Percentiles rank a stretch among this genome's conserved stretches.
Conservation (phyloP, 2,888 invertebrate species). For the Drosophila anomelani region DNA sequence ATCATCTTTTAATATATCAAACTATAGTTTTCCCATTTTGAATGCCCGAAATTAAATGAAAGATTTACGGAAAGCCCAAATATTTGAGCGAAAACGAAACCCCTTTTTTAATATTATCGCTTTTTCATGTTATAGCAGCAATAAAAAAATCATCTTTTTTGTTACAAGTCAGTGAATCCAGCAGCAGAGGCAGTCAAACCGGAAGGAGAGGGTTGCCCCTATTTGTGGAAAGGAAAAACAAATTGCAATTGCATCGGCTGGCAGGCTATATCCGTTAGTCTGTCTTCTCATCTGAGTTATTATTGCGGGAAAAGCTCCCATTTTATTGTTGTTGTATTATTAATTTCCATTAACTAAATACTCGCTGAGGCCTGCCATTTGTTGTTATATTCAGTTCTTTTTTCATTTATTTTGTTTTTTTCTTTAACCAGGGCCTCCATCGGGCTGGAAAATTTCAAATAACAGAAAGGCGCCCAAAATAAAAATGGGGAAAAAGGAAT, state of each 20-base stretch:
- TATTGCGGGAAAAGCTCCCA: conserved; percentile 35
- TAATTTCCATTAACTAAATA: conserved; percentile 74
- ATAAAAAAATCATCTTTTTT: conserved; percentile 44
- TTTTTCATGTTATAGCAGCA: conserved; percentile 17
- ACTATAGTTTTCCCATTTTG: neutral
- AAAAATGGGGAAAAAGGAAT: conserved; percentile 32
- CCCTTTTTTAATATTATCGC: conserved; percentile 20
- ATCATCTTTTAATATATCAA: neutral
- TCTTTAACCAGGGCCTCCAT: conserved; percentile 63
- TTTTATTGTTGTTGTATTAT: conserved; percentile 47
- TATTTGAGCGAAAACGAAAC: conserved; percentile 14
- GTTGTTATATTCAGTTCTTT: conserved; percentile 20
- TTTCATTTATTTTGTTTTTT: conserved; percentile 29
- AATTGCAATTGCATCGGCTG: conserved; percentile 29
- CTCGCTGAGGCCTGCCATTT: conserved; percentile 36
- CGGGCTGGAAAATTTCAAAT: conserved; percentile 29
- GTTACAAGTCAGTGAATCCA: conserved; percentile 44
- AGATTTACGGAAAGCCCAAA: conserved; percentile 13
- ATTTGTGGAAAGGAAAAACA: conserved; percentile 11
- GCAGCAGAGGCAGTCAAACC: conserved; percentile 13
- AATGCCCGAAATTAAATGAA: conserved; percentile 3
- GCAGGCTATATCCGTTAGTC: conserved; percentile 3
- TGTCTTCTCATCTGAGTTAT: conserved; percentile 10
- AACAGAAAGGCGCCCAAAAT: conserved; percentile 18
- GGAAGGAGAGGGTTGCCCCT: neutral